Evolutionary conservation across 64 coral and sea anemone species (phyloP).

Genomic region (Stichodactyla helianthus): DNA sequence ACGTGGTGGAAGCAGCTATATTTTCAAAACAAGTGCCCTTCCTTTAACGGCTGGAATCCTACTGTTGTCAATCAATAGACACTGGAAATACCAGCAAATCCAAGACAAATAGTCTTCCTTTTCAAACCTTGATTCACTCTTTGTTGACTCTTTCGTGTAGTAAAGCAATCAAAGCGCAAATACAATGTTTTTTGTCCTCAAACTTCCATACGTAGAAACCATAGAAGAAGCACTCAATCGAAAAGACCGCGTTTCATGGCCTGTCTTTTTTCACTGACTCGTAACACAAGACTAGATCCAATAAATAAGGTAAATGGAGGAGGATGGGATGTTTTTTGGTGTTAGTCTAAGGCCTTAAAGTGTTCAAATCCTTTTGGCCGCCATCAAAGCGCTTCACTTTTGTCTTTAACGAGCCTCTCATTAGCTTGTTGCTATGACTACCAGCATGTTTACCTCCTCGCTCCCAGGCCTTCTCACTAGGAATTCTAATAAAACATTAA

Average conservation of each 20-base stretch:
- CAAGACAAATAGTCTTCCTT: neutral
- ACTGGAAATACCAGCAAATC: neutral
- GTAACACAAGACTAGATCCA: neutral
- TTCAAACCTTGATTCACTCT: neutral
- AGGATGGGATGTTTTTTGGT: neutral
- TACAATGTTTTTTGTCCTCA: neutral
- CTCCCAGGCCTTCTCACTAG: conserved; percentile 1
- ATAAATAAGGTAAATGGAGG: neutral
- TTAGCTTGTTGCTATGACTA: conserved; percentile 21
- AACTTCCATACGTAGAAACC: neutral
- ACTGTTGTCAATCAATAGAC: conserved; percentile 1
- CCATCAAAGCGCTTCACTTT: conserved; percentile 25
- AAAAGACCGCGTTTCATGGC: neutral
- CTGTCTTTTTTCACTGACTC: neutral
- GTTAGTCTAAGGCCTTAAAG: conserved; percentile 5
- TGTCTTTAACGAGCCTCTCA: conserved; percentile 31
- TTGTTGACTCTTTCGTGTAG: neutral
- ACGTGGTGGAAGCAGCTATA: neutral
- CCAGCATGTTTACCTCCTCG: conserved; percentile 4
- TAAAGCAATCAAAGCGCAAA: conserved; percentile 21
- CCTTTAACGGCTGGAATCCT: neutral
- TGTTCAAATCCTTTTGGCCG: conserved; percentile 15
- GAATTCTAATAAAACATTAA: neutral
- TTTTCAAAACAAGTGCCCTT: neutral
- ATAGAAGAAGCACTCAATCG: neutral